Percentiles rank a stretch among this genome's conserved stretches.
Conservation (phyloP, 2,888 invertebrate genomes). For the Caenorhabditis becei region DNA sequence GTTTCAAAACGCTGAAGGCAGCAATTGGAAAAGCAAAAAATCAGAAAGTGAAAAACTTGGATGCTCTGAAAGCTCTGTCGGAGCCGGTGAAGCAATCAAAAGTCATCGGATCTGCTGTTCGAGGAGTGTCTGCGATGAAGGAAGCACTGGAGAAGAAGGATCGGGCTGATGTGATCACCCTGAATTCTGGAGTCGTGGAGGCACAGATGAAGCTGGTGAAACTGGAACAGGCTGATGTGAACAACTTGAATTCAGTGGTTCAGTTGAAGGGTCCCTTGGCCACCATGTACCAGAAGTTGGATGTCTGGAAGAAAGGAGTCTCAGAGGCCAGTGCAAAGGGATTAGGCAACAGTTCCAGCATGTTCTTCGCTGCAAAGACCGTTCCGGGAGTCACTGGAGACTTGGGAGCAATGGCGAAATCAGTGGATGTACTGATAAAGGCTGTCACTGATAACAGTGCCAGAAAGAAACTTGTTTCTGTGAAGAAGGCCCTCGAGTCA, state of each 20-base stretch:
- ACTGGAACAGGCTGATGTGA: slow-evolving; percentile 5
- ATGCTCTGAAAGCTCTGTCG: background rate
- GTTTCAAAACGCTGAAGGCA: background rate
- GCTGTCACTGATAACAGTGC: background rate
- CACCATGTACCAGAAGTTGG: background rate
- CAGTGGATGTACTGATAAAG: background rate
- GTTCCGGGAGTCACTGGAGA: slow-evolving; percentile 8
- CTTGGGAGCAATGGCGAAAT: background rate
- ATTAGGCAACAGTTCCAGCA: background rate
- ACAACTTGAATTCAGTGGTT: background rate
- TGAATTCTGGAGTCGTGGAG: background rate
- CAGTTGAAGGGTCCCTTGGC: background rate
- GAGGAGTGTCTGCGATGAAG: slow-evolving; percentile 12
- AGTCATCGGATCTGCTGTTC: slow-evolving; percentile 6
- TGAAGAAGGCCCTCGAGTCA: background rate
- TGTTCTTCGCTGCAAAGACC: slow-evolving; percentile 3
- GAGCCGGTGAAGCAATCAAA: background rate
- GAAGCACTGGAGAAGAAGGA: background rate
- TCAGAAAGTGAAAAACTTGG: background rate
- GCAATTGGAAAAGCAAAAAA: background rate
- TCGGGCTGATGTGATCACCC: background rate
- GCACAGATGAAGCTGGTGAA: background rate
- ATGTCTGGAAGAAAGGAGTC: background rate
- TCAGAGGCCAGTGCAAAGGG: background rate
- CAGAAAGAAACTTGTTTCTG: background rate